Percentiles rank a stretch among this genome's conserved stretches.
These are phyloP conservation scores for Sitophilus oryzae DNA, from an alignment of 1,140 invertebrate genomes.

Conservation along the genomic window DNA sequence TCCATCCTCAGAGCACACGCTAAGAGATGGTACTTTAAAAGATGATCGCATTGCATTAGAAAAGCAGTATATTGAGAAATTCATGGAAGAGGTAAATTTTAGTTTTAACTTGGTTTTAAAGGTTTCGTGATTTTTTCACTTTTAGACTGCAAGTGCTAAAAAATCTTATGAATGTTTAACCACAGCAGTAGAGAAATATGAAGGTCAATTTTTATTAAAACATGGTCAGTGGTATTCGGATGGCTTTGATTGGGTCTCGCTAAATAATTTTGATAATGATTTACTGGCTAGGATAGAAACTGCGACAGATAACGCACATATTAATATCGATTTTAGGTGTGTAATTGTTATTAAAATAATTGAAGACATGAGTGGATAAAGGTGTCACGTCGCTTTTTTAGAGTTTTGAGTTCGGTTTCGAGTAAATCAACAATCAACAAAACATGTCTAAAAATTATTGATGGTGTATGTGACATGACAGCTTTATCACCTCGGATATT, in stretches of 20 bases:
- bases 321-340: conserved; percentile 13
- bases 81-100: conserved; percentile 27
- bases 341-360: neutral
- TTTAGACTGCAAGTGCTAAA: conserved; percentile 18
- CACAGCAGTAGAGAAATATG: conserved; percentile 1
- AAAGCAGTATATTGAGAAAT: conserved; percentile 56
- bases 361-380: too few species aligned
- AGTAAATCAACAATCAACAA: too few species aligned
- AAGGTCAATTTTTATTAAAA: conserved; percentile 26
- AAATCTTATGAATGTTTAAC: conserved; percentile 15
- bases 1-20: conserved; percentile 45
- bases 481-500: too few species aligned
- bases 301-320: conserved; percentile 14
- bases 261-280: conserved; percentile 25
- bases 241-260: conserved; percentile 30
- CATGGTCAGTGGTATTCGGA: conserved; percentile 36
- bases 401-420: too few species aligned
- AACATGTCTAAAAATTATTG: too few species aligned
- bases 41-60: conserved; percentile 52
- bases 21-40: conserved; percentile 49
- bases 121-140: conserved; percentile 1
- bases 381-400: too few species aligned
- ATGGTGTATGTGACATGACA: too few species aligned
- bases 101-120: conserved; percentile 1
- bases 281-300: conserved; percentile 18